Evolutionary conservation across 1,140 invertebrate species (phyloP).

Genomic region (Drosophila sproati): DNA sequence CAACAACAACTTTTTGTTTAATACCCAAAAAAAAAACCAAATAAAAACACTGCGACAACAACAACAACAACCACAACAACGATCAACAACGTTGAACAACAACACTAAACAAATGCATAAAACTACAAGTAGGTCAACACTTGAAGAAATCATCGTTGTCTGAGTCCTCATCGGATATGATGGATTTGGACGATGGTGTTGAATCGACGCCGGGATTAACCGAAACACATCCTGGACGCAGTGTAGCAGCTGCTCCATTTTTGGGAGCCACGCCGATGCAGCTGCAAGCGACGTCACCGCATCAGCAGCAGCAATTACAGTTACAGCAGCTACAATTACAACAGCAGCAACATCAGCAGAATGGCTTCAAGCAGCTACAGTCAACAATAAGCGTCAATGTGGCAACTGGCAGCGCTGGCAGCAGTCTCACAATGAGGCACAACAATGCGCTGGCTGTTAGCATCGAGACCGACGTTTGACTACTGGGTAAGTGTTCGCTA

Average conservation of each 20-base stretch:
- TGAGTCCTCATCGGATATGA: constrained; percentile 97
- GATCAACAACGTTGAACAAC: constrained; percentile 53
- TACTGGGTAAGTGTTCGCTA: constrained; percentile 89
- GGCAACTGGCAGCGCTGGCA: constrained; percentile 88
- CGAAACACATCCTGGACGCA: constrained; percentile 82
- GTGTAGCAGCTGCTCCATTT: constrained; percentile 82
- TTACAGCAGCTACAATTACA: constrained; percentile 38
- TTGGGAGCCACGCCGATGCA: constrained; percentile 78
- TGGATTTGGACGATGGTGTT: constrained; percentile 96
- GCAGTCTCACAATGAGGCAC: constrained; percentile 93
- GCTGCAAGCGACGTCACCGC: constrained; percentile 42
- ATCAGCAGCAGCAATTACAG: constrained; percentile 51
- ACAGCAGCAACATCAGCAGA: constrained; percentile 45
- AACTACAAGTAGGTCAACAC: constrained; percentile 90
- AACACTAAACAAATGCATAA: constrained; percentile 80
- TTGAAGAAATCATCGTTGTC: constrained; percentile 96
- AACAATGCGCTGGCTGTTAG: constrained; percentile 91
- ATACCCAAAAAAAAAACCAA: constrained; percentile 10
- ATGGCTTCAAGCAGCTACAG: constrained; percentile 66
- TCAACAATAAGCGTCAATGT: constrained; percentile 56
- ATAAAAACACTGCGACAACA: constrained; percentile 32
- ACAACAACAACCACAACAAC: constrained; percentile 44
- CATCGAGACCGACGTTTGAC: constrained; percentile 99
- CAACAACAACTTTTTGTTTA: constrained; percentile 14
- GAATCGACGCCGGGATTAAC: constrained; percentile 89